Base-by-base conservation (phyloP, 2,888 invertebrate species). In the Aleiodes leptofemur region DNA sequence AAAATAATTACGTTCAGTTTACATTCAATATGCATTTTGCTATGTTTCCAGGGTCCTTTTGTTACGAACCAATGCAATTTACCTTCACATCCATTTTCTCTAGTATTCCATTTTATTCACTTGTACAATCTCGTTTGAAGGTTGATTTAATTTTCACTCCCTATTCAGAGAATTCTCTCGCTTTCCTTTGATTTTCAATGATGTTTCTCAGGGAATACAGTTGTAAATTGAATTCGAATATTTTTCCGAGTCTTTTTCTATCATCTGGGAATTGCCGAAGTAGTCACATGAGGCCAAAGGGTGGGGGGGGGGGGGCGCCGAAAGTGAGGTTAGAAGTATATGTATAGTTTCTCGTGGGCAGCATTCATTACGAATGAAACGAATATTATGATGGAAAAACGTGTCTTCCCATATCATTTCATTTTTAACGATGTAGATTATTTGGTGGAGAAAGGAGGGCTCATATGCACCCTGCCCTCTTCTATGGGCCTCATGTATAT, bases 401-500 rank as follows among this genome's bases (percentile, higher is more conserved):
- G 48, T 13, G 50, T 66, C 23, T 50, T 48, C 48, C 11, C 48
- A 51, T 51, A 50, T 66, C 50, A 23, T 23, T 66, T 53, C 51
- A n/a, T 53, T 61, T 57, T 64, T 59, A 50, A 23, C 23, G 23
- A 23, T 48, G 23, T 59, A 43, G 23, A 59, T 16, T 48, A 50
- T 29, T 34, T 9, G 59, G 31, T n/a, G 23, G 23, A 23, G 23
- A 23, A 69, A 31, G 8, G 55, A 31, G n/a, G 7, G 29, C 61
- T n/a, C 43, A 68, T 55, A 29, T 13, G 59, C 78, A 76, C 79
- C 80, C 80, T 75, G 64, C 64, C 73, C 55, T 69, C 66, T 43
- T 64, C 53, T 55, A 38, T 61, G 34, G 57, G 74, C 78, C 85
- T 86, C 86, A 85, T 86, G 83, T 85, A 85, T 88, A 87, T 88